These are phyloP conservation scores for Zaprionus kolodkinae DNA, from an alignment of 1,140 invertebrate species.

Conservation along the genomic window DNA sequence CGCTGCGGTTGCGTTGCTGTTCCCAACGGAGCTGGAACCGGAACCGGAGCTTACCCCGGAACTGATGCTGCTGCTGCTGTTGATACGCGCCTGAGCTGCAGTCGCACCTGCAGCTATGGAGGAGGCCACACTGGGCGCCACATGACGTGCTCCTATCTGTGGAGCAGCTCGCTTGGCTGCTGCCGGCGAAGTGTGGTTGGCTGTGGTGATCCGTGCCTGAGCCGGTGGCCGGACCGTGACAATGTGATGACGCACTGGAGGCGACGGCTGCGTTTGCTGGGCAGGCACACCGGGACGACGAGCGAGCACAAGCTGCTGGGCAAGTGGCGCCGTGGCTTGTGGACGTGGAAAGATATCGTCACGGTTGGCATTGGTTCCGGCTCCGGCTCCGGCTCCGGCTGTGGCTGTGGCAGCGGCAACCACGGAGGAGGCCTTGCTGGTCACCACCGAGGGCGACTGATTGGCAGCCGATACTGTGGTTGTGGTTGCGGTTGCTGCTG, in stretches of 20 bases:
- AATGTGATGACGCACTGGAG: neutral
- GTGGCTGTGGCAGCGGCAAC: no score
- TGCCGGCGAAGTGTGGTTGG: neutral
- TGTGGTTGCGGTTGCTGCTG: no score
- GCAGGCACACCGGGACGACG: conserved; percentile 1
- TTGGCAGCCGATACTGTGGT: neutral
- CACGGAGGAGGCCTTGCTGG: neutral
- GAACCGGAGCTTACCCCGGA: neutral
- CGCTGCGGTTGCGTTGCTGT: conserved; percentile 4
- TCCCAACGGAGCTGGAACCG: neutral
- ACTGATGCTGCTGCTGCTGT: conserved; percentile 14
- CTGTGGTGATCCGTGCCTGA: neutral
- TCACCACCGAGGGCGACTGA: neutral
- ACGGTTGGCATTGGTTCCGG: neutral
- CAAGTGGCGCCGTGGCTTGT: neutral
- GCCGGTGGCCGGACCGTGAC: neutral
- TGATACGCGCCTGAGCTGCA: conserved; percentile 10
- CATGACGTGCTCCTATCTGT: neutral
- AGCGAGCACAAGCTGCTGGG: conserved; percentile 25
- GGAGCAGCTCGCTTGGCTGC: neutral
- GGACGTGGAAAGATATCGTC: conserved; percentile 59
- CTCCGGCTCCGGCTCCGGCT: neutral
- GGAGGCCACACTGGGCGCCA: neutral
- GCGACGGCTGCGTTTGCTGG: neutral
- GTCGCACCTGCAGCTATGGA: neutral